Base-by-base conservation (phyloP, 2,888 invertebrate species). In the Cryptocephalus moraei region DNA sequence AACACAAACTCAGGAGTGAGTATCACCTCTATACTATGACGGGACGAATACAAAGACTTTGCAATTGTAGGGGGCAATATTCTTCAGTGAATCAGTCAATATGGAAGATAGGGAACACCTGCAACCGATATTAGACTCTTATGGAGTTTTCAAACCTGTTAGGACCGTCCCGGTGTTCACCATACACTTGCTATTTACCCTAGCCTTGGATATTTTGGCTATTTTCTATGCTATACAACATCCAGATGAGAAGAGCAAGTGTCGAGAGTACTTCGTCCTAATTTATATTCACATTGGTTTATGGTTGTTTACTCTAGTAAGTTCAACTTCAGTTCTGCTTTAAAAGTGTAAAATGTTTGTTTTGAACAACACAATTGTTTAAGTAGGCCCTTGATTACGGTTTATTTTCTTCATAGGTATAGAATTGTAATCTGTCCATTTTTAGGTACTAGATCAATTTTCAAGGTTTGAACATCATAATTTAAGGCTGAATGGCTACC, bases 401-500 rank as follows among this genome's bases (percentile, higher is more conserved):
- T 2, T 36, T 36, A 12, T n/a, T n/a, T n/a, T n/a, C n/a, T n/a
- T n/a, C 12, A 36, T 36, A 11, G 12, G 11, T 36, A 6, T 36
- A 36, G 6, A 36, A 6, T 36, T 6, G 6, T 22, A 22, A 22
- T 22, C 22, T 22, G 39, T 49, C 49, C 49, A 45, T 57, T 43
- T 65, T 13, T 57, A 80, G 80, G 55, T 78, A 22, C 66, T 79
- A 47, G 78, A 83, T 67, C 76, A 78, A 60, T 62, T 78, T 43
- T 68, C 78, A 1, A 78, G 78, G 62, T 67, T 67, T 33, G 75
- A 73, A 57, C 84, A 84, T 59, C 76, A 81, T 50, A 69, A 73
- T 51, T 63, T 82, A 38, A 72, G 82, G 48, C 70, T 82, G 51
- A 76, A 77, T 59, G 84, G 84, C 2, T 83, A 83, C 59, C 72